Evolutionary conservation across 2,113 vertebrate genomes (phyloP).

Genomic region (Pangasianodon gigas): DNA sequence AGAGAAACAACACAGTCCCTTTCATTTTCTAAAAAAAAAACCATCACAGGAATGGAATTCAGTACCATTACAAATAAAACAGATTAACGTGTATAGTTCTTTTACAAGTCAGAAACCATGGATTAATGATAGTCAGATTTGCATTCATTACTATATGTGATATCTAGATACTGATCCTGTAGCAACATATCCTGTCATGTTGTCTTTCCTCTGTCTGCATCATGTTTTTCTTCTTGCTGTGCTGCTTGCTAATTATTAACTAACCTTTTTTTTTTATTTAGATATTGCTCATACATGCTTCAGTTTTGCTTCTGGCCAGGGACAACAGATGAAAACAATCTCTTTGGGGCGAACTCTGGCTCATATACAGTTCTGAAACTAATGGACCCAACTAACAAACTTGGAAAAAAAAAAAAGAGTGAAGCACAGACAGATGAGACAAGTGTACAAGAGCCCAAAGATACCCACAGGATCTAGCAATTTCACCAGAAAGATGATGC

Average conservation of each 20-base stretch:
- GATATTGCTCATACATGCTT: background rate
- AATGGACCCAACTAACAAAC: background rate
- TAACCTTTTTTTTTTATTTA: background rate
- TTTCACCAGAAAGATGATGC: slow-evolving; percentile 48
- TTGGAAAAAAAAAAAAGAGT: slow-evolving; percentile 15
- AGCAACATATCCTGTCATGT: background rate
- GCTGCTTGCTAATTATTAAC: background rate
- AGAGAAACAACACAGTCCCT: too few species aligned
- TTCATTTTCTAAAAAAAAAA: too few species aligned
- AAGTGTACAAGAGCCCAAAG: slow-evolving; percentile 38
- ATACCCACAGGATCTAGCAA: slow-evolving; percentile 44
- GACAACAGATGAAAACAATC: background rate
- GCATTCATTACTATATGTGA: background rate
- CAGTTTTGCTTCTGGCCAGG: background rate
- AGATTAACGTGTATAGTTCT: background rate
- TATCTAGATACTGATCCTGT: background rate
- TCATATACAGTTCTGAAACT: background rate
- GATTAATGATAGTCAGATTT: background rate
- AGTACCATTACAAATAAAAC: background rate
- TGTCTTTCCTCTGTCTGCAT: background rate
- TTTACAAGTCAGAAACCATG: too few species aligned
- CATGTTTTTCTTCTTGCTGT: background rate
- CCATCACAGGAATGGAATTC: background rate
- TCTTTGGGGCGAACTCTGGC: background rate
- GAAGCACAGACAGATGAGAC: slow-evolving; percentile 27